Evolutionary conservation across 2,797 vertebrate species (phyloP).

Genomic region (Anabas testudineus): DNA sequence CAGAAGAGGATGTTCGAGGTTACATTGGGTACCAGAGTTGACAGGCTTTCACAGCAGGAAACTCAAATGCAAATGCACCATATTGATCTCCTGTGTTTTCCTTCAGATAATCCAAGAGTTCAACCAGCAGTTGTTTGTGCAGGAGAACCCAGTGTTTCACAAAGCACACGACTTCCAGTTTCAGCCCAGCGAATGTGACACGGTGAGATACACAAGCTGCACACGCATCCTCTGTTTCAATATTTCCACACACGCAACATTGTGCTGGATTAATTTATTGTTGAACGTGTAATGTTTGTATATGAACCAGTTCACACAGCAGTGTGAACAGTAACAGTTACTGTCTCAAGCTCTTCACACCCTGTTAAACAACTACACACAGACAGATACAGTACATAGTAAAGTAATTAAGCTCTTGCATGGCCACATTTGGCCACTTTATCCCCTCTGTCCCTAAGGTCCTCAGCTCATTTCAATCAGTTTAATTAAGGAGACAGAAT

Average conservation of each 20-base stretch:
- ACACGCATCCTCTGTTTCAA: slow-evolving; percentile 4
- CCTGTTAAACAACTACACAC: neutral
- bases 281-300: slow-evolving; percentile 40
- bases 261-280: neutral
- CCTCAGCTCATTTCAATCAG: slow-evolving; percentile 1
- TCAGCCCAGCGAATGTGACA: slow-evolving; percentile 95
- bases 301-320: slow-evolving; percentile 47
- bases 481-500: slow-evolving; percentile 27
- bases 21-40: neutral
- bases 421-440: neutral
- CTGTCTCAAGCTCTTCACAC: neutral
- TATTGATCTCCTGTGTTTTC: slow-evolving; percentile 28
- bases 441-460: neutral
- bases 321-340: neutral
- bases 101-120: slow-evolving; percentile 94
- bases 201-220: slow-evolving; percentile 81
- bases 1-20: slow-evolving; percentile 10
- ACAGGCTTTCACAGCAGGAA: slow-evolving; percentile 9
- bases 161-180: slow-evolving; percentile 96
- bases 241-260: neutral
- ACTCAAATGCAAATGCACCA: neutral
- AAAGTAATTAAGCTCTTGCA: slow-evolving; percentile 3
- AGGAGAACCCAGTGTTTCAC: slow-evolving; percentile 95
- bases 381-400: neutral
- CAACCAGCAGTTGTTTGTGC: slow-evolving; percentile 95